These are phyloP conservation scores for Tetanocera ferruginea DNA, from an alignment of 2,888 invertebrate species.

Conservation along the genomic window DNA sequence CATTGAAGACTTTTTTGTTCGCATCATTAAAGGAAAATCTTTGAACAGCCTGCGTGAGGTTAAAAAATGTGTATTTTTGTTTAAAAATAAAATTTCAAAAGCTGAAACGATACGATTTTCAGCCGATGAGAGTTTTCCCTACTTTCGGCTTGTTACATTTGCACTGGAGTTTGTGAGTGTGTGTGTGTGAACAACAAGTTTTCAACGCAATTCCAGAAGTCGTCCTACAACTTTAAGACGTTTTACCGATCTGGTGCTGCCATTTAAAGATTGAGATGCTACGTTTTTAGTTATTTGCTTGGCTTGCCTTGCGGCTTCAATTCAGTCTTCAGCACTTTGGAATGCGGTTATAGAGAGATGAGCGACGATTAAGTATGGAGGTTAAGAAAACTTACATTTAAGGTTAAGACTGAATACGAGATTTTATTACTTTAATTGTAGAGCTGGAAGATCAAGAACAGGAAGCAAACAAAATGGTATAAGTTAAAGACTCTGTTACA, in stretches of 20 bases:
- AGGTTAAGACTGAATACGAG: too few relatives aligned
- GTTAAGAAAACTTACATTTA: too few relatives aligned
- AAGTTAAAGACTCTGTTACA: too few relatives aligned
- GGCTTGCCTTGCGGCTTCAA: too few relatives aligned
- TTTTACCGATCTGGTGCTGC: slow-evolving; percentile 7
- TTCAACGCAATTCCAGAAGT: slow-evolving; percentile 23
- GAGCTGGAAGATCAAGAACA: neutral
- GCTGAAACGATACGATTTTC: neutral
- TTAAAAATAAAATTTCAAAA: neutral
- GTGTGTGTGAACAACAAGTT: slow-evolving; percentile 12
- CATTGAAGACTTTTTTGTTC: too few relatives aligned
- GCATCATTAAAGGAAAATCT: neutral
- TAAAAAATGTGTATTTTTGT: neutral
- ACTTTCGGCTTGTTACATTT: neutral
- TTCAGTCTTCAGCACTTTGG: neutral
- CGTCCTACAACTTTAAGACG: slow-evolving; percentile 28
- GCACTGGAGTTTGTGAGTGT: neutral
- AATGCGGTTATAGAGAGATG: neutral
- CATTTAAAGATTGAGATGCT: neutral
- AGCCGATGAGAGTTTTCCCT: neutral
- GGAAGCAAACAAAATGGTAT: neutral
- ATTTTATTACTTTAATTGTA: too few relatives aligned
- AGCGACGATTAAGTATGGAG: neutral
- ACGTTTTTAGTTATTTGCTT: neutral
- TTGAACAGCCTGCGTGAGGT: neutral